Evolutionary conservation across 1,140 invertebrate species (phyloP).

Genomic region (Colletes latitarsis): DNA sequence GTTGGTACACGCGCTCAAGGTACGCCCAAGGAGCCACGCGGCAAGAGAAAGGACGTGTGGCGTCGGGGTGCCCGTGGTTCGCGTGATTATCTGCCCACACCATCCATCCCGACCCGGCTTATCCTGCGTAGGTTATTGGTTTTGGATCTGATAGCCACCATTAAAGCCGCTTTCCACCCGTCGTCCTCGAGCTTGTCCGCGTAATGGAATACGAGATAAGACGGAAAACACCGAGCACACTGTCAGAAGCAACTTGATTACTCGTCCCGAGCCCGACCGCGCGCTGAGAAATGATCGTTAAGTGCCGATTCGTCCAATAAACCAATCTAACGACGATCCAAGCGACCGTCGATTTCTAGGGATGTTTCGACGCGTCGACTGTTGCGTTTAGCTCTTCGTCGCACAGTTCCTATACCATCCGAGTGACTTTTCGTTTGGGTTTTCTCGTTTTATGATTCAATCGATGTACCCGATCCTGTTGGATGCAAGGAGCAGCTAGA

Average conservation of each 20-base stretch:
- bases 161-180: constrained; percentile 62
- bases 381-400: too few relatives aligned
- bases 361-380: too few relatives aligned
- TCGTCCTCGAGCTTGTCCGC: constrained; percentile 51
- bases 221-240: constrained; percentile 47
- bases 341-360: too few relatives aligned
- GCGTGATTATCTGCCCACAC: constrained; percentile 65
- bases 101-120: constrained; percentile 47
- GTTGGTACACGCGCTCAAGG: constrained; percentile 14
- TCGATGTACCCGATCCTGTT: too few relatives aligned
- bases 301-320: constrained; percentile 23
- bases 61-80: constrained; percentile 49
- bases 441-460: too few relatives aligned
- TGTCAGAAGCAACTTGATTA: constrained; percentile 51
- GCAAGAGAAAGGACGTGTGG: constrained; percentile 46
- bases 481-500: too few relatives aligned
- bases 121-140: constrained; percentile 65
- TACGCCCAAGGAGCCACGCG: constrained; percentile 23
- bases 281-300: constrained; percentile 46
- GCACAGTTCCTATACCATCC: too few relatives aligned
- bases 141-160: constrained; percentile 64
- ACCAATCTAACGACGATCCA: constrained; percentile 1
- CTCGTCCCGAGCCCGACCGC: constrained; percentile 25
- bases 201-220: constrained; percentile 60
- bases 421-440: too few relatives aligned